Evolutionary conservation across 2,113 vertebrate genomes (phyloP).

Genomic region (Egretta garzetta): DNA sequence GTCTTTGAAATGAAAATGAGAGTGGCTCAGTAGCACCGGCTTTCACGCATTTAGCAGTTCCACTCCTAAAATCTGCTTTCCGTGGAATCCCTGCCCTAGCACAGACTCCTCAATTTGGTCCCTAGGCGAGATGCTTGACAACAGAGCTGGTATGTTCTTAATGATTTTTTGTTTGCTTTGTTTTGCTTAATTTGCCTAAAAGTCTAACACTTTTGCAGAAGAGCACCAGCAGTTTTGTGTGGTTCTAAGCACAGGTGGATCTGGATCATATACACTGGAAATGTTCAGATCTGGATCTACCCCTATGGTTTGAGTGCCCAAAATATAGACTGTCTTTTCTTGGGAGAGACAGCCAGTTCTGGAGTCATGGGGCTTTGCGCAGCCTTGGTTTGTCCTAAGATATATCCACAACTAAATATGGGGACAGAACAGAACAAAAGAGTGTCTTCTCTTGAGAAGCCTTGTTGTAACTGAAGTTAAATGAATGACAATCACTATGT

Average conservation of each 20-base stretch:
- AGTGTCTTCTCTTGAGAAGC: not conserved
- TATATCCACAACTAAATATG: not conserved
- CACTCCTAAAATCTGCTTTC: not conserved
- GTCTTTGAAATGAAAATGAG: constrained; percentile 28
- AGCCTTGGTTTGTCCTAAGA: not conserved
- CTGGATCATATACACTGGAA: not conserved
- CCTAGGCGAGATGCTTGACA: not conserved
- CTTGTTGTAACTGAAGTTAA: constrained; percentile 10
- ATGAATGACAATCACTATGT: not conserved
- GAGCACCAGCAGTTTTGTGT: not conserved
- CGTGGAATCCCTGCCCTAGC: not conserved
- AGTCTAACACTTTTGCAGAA: not conserved
- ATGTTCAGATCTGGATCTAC: not conserved
- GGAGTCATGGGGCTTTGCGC: not conserved
- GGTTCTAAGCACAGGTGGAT: not conserved
- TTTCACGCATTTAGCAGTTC: not conserved
- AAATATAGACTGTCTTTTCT: not conserved
- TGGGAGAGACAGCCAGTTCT: not conserved
- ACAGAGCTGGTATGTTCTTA: not conserved
- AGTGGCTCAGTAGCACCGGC: not conserved
- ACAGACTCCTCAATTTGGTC: not conserved
- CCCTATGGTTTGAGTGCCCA: not conserved
- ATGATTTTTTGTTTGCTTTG: not conserved
- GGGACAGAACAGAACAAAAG: not conserved
- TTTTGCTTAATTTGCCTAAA: not conserved